Evolutionary conservation across 2,888 invertebrate genomes (phyloP), one percentile per base, ranked within the genome.

Genomic region (Stenoptilia bipunctidactyla): DNA sequence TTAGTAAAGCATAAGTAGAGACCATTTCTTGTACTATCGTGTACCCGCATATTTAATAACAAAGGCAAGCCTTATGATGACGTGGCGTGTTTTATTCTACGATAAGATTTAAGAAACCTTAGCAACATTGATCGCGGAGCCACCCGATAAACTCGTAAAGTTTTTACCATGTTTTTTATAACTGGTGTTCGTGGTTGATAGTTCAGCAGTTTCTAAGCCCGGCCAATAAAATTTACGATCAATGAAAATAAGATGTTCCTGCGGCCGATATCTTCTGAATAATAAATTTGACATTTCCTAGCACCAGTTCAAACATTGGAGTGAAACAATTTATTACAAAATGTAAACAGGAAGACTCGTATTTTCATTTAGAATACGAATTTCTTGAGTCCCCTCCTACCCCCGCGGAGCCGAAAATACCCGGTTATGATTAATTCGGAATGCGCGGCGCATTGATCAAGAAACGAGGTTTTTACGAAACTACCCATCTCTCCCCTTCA

Each of bases 281-380:
- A 68, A 69, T 64, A 66, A 70, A 68, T 58, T 53, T 55, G 53
- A 53, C 53, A 50, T 51, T 50, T 46, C 53, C 48, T 46, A 37
- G 55, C 61, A 59, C 60, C 68, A 64, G n/a, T 64, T 66, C 68
- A 69, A 70, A 71, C 68, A 71, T 74, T 59, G 65, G 61, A 70
- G 72, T 79, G 70, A 79, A 82, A 80, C 80, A 82, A 83, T 82
- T 82, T 83, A 80, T 82, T 75, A 80, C 76, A 75, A 82, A 83
- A 82, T 79, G 80, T 82, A 82, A 82, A 82, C 82, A 82, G 83
- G 83, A 83, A 83, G 79, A 72, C 69, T 63, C 68, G 79, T 79
- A 82, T 80, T 80, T 82, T 83, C 82, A 83, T 82, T 82, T 80
- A 79, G 80, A 82, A 77, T 80, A 79, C 80, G 80, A 80, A 75